Conservation (phyloP, 2,797 vertebrate species). For the Zalophus californianus region DNA sequence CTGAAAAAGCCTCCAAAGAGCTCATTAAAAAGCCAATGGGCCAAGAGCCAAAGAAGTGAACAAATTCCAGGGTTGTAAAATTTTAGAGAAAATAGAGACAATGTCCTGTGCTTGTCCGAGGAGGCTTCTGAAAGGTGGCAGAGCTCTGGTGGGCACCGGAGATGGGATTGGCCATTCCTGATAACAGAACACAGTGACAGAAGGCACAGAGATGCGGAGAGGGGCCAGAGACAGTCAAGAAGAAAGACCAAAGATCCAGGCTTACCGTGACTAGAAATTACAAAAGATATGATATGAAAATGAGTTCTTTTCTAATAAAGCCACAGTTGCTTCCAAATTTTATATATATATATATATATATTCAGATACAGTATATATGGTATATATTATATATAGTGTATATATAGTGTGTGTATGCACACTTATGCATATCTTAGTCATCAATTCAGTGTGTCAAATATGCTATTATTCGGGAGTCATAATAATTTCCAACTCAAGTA, state of each 20-base stretch:
- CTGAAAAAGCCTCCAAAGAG: background rate
- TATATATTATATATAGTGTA: background rate
- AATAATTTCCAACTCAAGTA: background rate
- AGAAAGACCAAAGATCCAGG: background rate
- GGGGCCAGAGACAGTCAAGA: background rate
- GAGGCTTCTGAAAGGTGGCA: background rate
- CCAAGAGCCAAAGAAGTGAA: background rate
- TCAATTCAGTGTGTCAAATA: background rate
- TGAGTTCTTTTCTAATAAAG: slow-evolving; percentile 19
- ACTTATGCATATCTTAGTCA: background rate
- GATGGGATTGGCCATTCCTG: background rate
- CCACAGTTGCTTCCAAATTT: background rate
- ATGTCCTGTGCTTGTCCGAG: background rate
- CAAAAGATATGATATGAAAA: background rate
- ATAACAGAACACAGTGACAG: background rate
- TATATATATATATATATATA: background rate
- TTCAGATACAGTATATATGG: background rate
- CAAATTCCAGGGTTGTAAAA: background rate
- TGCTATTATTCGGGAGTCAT: background rate
- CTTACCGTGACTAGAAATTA: background rate
- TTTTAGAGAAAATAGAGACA: slow-evolving; percentile 32
- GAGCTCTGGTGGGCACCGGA: background rate
- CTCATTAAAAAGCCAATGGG: background rate
- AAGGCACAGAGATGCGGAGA: background rate
- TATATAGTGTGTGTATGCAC: background rate